phyloP scores from a whole-genome alignment of 2,797 vertebrate species.

The Tinamus major region DNA sequence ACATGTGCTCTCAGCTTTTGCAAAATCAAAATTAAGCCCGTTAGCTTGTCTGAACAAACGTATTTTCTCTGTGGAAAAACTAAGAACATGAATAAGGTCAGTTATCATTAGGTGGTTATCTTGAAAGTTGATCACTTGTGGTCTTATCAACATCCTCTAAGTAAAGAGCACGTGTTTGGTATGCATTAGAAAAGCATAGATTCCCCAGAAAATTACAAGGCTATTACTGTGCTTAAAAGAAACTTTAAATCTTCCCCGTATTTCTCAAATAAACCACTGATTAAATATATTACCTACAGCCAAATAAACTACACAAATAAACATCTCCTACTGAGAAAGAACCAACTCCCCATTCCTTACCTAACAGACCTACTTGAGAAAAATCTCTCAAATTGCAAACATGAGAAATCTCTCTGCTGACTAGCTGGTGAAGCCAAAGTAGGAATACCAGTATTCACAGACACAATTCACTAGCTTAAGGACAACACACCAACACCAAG shows the following conservation, averaged over 20 bases:
- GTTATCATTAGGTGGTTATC: neutral
- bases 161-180: neutral
- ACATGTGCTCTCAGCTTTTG: neutral
- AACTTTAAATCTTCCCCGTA: neutral
- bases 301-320: neutral
- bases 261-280: neutral
- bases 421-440: neutral
- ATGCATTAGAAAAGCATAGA: neutral
- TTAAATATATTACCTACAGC: neutral
- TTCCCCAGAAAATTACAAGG: neutral
- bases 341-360: neutral
- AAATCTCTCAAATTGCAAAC: neutral
- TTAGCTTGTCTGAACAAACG: neutral
- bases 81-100: neutral
- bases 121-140: neutral
- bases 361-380: neutral
- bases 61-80: neutral
- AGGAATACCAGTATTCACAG: too few species aligned
- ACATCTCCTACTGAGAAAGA: neutral
- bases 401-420: neutral
- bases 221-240: accelerated
- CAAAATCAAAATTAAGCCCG: neutral
- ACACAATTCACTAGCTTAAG: neutral
- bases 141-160: accelerated
- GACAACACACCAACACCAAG: neutral